Evolutionary conservation across 1,140 invertebrate genomes (phyloP), one percentile per base, ranked within the genome.

Genomic region (Atta texana): DNA sequence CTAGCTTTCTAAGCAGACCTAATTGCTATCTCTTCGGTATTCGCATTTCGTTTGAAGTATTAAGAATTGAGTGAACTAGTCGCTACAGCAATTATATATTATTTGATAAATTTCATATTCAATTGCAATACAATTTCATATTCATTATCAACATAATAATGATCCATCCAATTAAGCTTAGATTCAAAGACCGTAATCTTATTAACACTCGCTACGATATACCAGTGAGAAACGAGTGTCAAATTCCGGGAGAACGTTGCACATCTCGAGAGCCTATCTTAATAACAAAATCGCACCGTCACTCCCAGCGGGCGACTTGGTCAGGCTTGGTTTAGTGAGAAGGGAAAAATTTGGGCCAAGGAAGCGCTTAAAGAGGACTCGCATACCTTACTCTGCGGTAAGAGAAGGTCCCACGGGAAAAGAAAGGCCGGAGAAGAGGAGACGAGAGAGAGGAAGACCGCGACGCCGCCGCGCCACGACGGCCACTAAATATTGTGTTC

Each of bases 401-500:
- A 75, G 21, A 69, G 61, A 66, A 34, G 75, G 85, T 92, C 91
- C 90, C 91, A 93, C 88, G 92, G 87, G 90, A 92, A 71, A 76
- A 31, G 61, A 71, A 53, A 69, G 64, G 3, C 4, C 44, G 21
- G 49, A 3, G 64, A 44, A 21, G 64, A 68, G 34, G n/a, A 44
- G 66, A 55, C 28, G 61, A 55, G 81, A 80, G 39, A 61, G 74
- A 87, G 88, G 82, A 71, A 86, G 90, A 86, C 87, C 86, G 85
- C 86, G 72, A 77, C 53, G 85, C 51, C 69, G 74, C 66, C 61
- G 69, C 68, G 44, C 75, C 57, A 80, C 31, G 86, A 89, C 88
- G 87, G 91, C 93, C 92, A 93, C 93, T 93, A 93, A 93, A 93
- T 93, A 93, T 93, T 93, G 92, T 93, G 93, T 93, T 93, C 92